Conservation (phyloP, 1,140 invertebrate genomes). For the Marisa cornuarietis region DNA sequence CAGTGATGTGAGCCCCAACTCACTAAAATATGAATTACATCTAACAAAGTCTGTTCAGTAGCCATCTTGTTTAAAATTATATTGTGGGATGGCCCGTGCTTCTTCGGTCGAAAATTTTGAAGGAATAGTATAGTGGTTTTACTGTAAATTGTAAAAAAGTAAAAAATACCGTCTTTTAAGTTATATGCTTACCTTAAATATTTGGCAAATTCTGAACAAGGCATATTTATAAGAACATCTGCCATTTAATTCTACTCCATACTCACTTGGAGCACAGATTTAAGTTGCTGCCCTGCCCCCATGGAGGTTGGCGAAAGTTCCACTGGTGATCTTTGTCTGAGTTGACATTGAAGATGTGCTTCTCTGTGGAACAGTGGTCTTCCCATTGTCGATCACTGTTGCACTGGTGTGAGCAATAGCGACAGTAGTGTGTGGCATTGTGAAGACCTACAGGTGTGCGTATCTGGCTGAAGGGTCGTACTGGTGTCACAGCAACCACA, state of each 20-base stretch:
- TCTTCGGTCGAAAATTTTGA: no score
- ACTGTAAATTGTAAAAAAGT: no score
- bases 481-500: slow-evolving; percentile 36
- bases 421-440: slow-evolving; percentile 48
- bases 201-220: no score
- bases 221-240: no score
- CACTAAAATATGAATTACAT: neutral
- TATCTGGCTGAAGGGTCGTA: slow-evolving; percentile 18
- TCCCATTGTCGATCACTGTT: slow-evolving; percentile 62
- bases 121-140: no score
- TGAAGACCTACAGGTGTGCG: slow-evolving; percentile 25
- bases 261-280: slow-evolving; percentile 57
- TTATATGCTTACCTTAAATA: no score
- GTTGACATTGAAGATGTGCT: slow-evolving; percentile 60
- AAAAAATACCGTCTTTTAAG: no score
- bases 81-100: no score
- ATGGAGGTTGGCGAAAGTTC: slow-evolving; percentile 62
- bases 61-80: no score
- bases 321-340: slow-evolving; percentile 63
- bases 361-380: slow-evolving; percentile 58
- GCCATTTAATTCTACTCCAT: neutral
- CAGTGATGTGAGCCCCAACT: neutral
- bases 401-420: slow-evolving; percentile 55
- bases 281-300: slow-evolving; percentile 51
- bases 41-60: no score